Percentiles rank a stretch among this genome's conserved stretches.
phyloP scores from a whole-genome alignment of 2,888 invertebrate species.

The Zonitis immaculata region DNA sequence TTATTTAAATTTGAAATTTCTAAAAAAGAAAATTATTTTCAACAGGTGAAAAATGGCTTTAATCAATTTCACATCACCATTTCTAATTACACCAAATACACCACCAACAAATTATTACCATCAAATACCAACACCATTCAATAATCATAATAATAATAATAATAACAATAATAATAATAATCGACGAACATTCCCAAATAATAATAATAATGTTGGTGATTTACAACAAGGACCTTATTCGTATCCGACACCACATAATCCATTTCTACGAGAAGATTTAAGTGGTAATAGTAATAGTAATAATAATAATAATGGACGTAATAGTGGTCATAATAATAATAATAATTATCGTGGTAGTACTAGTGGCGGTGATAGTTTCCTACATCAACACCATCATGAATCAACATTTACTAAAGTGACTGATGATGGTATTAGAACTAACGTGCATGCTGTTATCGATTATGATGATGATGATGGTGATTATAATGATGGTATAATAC shows the following conservation, averaged over 20 bases:
- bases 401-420: slow-evolving; percentile 65
- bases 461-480: slow-evolving; percentile 66
- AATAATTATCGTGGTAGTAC: neutral
- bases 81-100: slow-evolving; percentile 38
- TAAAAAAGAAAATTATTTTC: neutral
- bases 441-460: slow-evolving; percentile 68
- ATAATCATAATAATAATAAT: neutral
- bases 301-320: neutral
- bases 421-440: slow-evolving; percentile 52
- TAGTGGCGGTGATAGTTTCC: too few relatives aligned
- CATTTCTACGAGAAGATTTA: slow-evolving; percentile 49
- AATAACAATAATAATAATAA: too few relatives aligned
- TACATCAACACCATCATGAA: slow-evolving; percentile 12
- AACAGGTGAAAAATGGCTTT: slow-evolving; percentile 36
- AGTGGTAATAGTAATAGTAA: slow-evolving; percentile 2
- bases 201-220: slow-evolving; percentile 10
- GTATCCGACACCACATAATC: slow-evolving; percentile 43
- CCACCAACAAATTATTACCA: slow-evolving; percentile 35
- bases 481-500: slow-evolving; percentile 44
- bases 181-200: neutral
- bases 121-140: slow-evolving; percentile 21
- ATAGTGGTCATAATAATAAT: neutral
- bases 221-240: slow-evolving; percentile 37
- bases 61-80: slow-evolving; percentile 41
- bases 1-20: too few relatives aligned